Evolutionary conservation across 2,113 vertebrate species (phyloP), one percentile per base, ranked within the genome.

Genomic region (Ascaphus truei): DNA sequence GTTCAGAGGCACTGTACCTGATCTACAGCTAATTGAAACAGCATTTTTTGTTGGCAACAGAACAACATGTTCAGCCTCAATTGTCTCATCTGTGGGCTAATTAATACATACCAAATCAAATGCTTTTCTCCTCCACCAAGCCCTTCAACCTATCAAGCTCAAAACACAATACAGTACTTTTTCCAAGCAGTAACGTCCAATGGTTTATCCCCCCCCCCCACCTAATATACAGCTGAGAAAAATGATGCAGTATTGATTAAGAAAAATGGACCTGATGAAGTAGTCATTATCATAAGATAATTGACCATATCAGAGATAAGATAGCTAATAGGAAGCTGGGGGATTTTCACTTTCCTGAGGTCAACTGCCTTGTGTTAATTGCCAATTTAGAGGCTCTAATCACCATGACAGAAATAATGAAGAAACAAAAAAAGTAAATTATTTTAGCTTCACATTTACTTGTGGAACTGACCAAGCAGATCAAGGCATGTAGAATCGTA

Each of bases 351-450:
- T 16, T 50, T 22, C n/a, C 26, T 22, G 57, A 65, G 59, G 30
- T 72, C n/a, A 30, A 51, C 39, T 62, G 68, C 1, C 2, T 48
- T 41, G 68, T 29, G 61, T 16, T 43, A 30, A 36, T 58, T 58
- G 62, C 36, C 57, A 37, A 41, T 51, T 25, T 23, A 53, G 56
- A 23, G 50, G 36, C n/a, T 13, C 1, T 25, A 43, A 16, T 56
- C 62, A 60, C 67, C 71, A 71, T 72, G 50, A 71, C 67, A 71
- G 57, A 52, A 71, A 61, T 61, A 71, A 71, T 71, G 67, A 61
- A 71, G 67, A 25, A n/a, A 37, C 6, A 15, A 15, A 20, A 37
- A 13, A 27, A 71, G 67, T 60, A 60, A 71, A 59, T 51, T 29
- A 60, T 71, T 71, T 34, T 71, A 41, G 36, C 56, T 60, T 69